Evolutionary conservation across 2,113 vertebrate species (phyloP), one percentile per base, ranked within the genome.

Genomic region (Ailurus styani): DNA sequence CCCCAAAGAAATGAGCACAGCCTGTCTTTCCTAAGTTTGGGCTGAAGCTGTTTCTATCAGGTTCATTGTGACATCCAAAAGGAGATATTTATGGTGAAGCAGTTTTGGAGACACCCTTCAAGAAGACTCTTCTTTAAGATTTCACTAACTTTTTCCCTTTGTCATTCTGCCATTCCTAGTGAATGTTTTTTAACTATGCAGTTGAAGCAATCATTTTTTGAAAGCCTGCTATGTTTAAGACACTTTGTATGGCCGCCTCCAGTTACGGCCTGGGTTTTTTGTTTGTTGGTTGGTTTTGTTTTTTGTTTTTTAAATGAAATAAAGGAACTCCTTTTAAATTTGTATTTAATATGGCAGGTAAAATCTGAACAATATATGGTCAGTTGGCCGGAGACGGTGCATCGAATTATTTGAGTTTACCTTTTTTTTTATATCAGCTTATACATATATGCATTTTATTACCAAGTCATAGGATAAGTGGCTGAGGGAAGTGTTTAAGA

Each of bases 331-430:
- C 66, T 91, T 91, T 91, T 37, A 54, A 94, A 92, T 94, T 97
- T 96, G 96, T 91, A 96, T 96, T 97, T 96, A 93, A 92, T 92
- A 87, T 96, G 95, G 87, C 90, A 96, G 64, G 68, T 95, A 75
- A 94, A 79, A 96, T 70, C 62, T 73, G 96, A 84, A 66, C 83
- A 91, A 62, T 96, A 70, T 84, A 81, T 90, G 75, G 84, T 93
- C 79, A 68, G 73, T 82, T 96, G 94, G 40, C 90, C 92, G 89
- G 93, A 97, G 83, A 73, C 42, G 21, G 40, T 70, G 9, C 89
- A 52, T 87, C 87, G 73, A 97, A 97, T 98, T 95, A 97, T 97
- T 96, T 78, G 91, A 95, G 57, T 88, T 96, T 84, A 50, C 55
- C 5, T 90, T 45, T 89, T 81, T 68, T 31, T 20, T n/a, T 34